Base-by-base conservation (phyloP, 2,888 invertebrate genomes). In the Athalia circularis region DNA sequence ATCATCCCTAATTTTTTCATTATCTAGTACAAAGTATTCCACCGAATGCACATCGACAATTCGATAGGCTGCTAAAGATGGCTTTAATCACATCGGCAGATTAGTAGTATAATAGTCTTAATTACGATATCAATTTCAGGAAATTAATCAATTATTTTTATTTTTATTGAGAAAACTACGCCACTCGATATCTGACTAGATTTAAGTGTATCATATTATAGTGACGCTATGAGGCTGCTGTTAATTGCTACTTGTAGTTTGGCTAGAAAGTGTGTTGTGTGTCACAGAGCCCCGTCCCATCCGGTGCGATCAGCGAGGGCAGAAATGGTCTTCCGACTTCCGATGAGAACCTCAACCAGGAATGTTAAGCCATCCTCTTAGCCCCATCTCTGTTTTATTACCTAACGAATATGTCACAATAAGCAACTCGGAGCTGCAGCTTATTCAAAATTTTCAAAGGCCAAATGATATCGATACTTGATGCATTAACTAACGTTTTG, bases 321-420 rank as follows among this genome's bases (percentile, higher is more conserved):
- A 89, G 89, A 85, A 89, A 88, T 82, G 88, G 86, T 81, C 87
- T 88, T 82, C 88, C 88, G 78, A 85, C 87, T 79, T 89, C 88
- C 86, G 88, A 89, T 83, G 88, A 89, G 85, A 89, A 88, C 84
- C 89, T 88, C 85, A 89, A 88, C 85, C 89, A 88, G 86, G 88
- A 88, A 84, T 86, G 85, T 86, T 89, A 89, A 79, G 81, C 80
- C 74, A 77, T 74, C 80, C 80, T 50, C 68, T 80, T 79, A 57
- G 72, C n/a, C 78, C 80, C 59, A 75, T 75, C 64, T 75, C 59
- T 57, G 47, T 72, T 72, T 47, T 29, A 68, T 13, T 57, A 13
- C 15, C 47, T 47, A 45, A 72, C 59, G n/a, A 72, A 54, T 11
- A 54, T 9, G 11, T 54, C 5, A 29, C 29, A 29, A 29, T 29